These are phyloP conservation scores for Rapana venosa DNA, from an alignment of 2,888 invertebrate genomes.

Conservation along the genomic window DNA sequence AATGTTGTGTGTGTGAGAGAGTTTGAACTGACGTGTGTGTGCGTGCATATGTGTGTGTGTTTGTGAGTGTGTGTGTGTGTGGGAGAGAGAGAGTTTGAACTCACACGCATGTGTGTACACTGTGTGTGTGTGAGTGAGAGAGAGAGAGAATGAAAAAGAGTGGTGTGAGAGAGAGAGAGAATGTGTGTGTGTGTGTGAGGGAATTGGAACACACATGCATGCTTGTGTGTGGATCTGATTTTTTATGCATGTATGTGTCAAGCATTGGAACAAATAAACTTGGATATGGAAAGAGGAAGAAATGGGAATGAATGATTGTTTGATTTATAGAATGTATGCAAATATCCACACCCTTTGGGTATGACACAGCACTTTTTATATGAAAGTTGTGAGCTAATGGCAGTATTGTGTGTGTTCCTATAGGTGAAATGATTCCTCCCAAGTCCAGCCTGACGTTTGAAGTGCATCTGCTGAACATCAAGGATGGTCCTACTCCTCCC, in stretches of 20 bases:
- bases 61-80: neutral
- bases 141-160: too few species aligned
- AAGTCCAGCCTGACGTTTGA: slow-evolving; percentile 90
- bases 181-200: neutral
- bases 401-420: slow-evolving; percentile 43
- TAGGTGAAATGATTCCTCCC: slow-evolving; percentile 81
- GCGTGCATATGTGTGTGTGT: too few species aligned
- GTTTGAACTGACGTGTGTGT: too few species aligned
- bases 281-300: too few species aligned
- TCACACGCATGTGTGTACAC: too few species aligned
- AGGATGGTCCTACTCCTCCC: slow-evolving; percentile 88
- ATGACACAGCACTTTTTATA: neutral
- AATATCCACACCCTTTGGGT: neutral
- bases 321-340: neutral
- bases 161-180: too few species aligned
- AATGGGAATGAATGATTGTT: neutral
- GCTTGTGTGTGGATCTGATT: neutral
- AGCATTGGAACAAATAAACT: too few species aligned
- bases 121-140: too few species aligned
- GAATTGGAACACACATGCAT: neutral
- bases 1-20: too few species aligned
- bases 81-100: too few species aligned
- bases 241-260: too few species aligned
- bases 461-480: slow-evolving; percentile 94
- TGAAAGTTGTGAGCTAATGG: neutral